These are phyloP conservation scores for Lithosia quadra DNA, from an alignment of 2,888 invertebrate species.

Conservation along the genomic window DNA sequence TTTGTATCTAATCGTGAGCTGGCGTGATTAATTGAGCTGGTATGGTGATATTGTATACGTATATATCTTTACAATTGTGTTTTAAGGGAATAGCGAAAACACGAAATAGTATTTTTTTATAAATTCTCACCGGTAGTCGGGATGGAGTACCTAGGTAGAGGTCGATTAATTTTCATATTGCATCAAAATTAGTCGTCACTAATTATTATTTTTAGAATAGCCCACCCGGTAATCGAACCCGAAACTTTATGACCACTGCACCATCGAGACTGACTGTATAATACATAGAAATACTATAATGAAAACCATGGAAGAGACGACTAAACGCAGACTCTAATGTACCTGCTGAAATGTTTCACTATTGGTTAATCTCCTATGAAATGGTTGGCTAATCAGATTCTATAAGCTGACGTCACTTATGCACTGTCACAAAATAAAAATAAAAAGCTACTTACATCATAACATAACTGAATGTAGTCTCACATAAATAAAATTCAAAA, in stretches of 20 bases:
- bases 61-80: not conserved
- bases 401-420: conserved; percentile 19
- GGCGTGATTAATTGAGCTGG: not conserved
- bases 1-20: not conserved
- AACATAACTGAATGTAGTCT: conserved; percentile 31
- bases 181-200: too few species aligned
- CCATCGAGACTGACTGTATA: not conserved
- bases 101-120: not conserved
- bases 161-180: not conserved
- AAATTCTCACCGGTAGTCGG: not conserved
- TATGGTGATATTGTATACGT: not conserved
- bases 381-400: conserved; percentile 1
- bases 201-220: not conserved
- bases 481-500: conserved; percentile 33
- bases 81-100: not conserved
- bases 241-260: not conserved
- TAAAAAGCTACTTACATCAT: conserved; percentile 39
- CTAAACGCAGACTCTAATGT: not conserved
- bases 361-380: not conserved
- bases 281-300: not conserved
- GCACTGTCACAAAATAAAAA: conserved; percentile 34
- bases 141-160: not conserved
- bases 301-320: not conserved
- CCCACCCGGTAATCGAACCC: not conserved
- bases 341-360: not conserved